Evolutionary conservation across 2,888 invertebrate genomes (phyloP), one percentile per base, ranked within the genome.

Genomic region (Pseudococcus jackbeardsleyi): DNA sequence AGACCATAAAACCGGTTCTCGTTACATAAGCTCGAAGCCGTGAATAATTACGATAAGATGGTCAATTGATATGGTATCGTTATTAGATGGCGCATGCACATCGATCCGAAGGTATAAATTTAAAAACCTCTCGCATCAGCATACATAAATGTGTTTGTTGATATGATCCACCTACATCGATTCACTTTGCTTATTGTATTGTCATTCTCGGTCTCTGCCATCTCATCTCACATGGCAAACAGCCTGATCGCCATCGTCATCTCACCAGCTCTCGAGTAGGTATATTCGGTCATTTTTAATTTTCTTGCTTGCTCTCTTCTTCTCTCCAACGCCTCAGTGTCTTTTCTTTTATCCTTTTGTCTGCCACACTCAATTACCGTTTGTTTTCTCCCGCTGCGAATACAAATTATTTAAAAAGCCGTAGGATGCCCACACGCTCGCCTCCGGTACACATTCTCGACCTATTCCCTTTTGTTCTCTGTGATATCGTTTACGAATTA

Each of bases 311-410:
- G n/a, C 64, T 22, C 64, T 64, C 22, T 1, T 1, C 19, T 22
- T 54, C 54, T 54, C 6, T 50, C 15, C 12, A 8, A 42, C 9
- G 42, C 42, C 26, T 3, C 5, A n/a, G 12, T 59, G 1, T 59
- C n/a, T 59, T 59, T 19, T 7, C 59, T 64, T 12, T 46, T 19
- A 19, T 82, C 19, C 79, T 82, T 82, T 82, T 82, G 79, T 82
- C 79, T 82, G 79, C 42, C 79, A 46, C 79, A 46, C 79, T 82
- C 79, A 82, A 82, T 82, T 82, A 82, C 79, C 79, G 79, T 82
- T 82, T 82, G 79, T 82, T 82, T 82, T 82, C 79, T 82, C 79
- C 79, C 46, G 79, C 79, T 82, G 79, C 79, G 79, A 82, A 46
- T 82, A 82, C 79, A 82, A 82, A 82, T 82, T 82, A 82, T 82